Evolutionary conservation across 2,888 invertebrate genomes (phyloP).

Genomic region (Caenorhabditis afra): DNA sequence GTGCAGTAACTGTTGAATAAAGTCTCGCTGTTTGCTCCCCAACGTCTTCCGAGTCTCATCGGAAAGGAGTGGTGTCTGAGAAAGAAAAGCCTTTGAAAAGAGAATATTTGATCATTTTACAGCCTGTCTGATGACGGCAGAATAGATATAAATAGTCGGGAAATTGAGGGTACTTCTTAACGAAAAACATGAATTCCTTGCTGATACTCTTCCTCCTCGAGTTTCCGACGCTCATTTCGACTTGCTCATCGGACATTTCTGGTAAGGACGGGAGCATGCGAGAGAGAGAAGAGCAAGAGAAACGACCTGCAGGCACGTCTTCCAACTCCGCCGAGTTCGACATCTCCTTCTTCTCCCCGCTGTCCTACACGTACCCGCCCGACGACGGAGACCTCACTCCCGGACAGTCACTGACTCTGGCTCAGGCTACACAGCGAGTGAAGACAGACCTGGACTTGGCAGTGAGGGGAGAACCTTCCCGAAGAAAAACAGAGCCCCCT

Average conservation of each 20-base stretch:
- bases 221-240: background rate
- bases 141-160: background rate
- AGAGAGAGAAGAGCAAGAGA: too few species aligned
- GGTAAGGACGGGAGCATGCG: background rate
- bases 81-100: background rate
- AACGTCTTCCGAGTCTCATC: background rate
- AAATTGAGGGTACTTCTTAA: too few species aligned
- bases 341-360: slow-evolving; percentile 38
- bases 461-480: slow-evolving; percentile 1
- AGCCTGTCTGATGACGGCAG: background rate
- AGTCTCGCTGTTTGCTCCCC: background rate
- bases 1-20: slow-evolving; percentile 15
- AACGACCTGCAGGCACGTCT: slow-evolving; percentile 12
- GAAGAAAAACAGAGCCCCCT: background rate
- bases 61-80: background rate
- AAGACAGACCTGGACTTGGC: slow-evolving; percentile 36
- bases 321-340: slow-evolving; percentile 26
- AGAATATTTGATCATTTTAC: slow-evolving; percentile 27
- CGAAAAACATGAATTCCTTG: background rate
- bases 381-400: slow-evolving; percentile 13
- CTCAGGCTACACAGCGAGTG: slow-evolving; percentile 10
- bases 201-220: background rate
- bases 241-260: slow-evolving; percentile 27
- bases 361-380: slow-evolving; percentile 41
- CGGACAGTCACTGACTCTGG: slow-evolving; percentile 25